Evolutionary conservation across 2,888 invertebrate genomes (phyloP).

Genomic region (Tiphia femorata): DNA sequence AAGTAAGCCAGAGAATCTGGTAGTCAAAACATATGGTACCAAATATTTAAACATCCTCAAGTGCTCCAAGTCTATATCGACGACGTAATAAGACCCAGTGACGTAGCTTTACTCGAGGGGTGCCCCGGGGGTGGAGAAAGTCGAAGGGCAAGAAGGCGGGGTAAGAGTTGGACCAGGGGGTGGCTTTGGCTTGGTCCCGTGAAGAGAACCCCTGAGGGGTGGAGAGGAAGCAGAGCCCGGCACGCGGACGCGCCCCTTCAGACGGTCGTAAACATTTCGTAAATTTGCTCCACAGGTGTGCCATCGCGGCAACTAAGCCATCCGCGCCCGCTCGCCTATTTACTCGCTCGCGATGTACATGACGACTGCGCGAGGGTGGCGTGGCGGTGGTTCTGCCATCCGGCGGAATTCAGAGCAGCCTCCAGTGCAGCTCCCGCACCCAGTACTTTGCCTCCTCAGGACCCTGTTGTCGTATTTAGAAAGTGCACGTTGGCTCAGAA

Average conservation of each 20-base stretch:
- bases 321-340: slow-evolving; percentile 63
- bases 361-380: neutral
- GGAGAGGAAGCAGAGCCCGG: slow-evolving; percentile 22
- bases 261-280: slow-evolving; percentile 68
- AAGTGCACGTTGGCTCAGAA: no score
- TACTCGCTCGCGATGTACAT: slow-evolving; percentile 50
- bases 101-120: slow-evolving; percentile 57
- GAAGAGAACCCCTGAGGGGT: no score
- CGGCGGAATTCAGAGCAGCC: slow-evolving; percentile 42
- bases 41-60: no score
- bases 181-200: no score
- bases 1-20: no score
- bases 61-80: slow-evolving; percentile 49
- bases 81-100: slow-evolving; percentile 64
- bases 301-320: slow-evolving; percentile 64
- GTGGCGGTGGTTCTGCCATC: neutral
- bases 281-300: slow-evolving; percentile 69
- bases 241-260: slow-evolving; percentile 56
- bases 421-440: slow-evolving; percentile 29
- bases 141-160: slow-evolving; percentile 16
- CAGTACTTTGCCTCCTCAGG: slow-evolving; percentile 11
- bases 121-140: slow-evolving; percentile 19
- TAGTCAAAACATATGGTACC: no score
- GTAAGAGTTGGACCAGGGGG: slow-evolving; percentile 26
- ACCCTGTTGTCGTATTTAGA: no score